These are phyloP conservation scores for Echiichthys vipera DNA, from an alignment of 2,797 vertebrate genomes.

Conservation along the genomic window DNA sequence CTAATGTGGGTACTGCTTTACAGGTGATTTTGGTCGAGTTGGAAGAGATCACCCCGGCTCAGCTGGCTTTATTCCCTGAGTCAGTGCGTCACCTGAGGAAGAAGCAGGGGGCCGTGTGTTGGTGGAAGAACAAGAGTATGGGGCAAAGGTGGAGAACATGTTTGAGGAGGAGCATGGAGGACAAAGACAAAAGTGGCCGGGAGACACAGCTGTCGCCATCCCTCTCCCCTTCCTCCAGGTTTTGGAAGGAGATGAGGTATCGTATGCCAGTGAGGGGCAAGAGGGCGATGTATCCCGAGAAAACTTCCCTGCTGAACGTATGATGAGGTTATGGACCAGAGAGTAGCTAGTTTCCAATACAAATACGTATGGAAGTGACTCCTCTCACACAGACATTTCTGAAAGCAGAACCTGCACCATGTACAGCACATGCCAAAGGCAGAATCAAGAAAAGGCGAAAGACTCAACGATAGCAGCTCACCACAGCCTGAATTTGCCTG, in stretches of 20 bases:
- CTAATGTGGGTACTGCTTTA: background rate
- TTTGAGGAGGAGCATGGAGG: slow-evolving; percentile 29
- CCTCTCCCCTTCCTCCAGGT: slow-evolving; percentile 80
- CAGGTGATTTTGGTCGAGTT: slow-evolving; percentile 92
- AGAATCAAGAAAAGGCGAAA: background rate
- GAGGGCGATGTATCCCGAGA: slow-evolving; percentile 50
- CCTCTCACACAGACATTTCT: background rate
- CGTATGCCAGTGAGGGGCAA: slow-evolving; percentile 89
- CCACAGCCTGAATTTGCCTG: background rate
- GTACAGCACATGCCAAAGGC: background rate
- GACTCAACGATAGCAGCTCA: background rate
- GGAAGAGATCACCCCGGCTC: slow-evolving; percentile 87
- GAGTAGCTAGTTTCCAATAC: background rate
- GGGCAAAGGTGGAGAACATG: slow-evolving; percentile 40
- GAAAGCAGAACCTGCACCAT: background rate
- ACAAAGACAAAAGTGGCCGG: slow-evolving; percentile 17
- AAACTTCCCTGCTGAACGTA: slow-evolving; percentile 48
- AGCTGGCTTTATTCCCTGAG: slow-evolving; percentile 86
- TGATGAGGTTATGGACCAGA: slow-evolving; percentile 14
- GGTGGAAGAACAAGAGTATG: slow-evolving; percentile 75
- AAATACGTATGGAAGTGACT: background rate
- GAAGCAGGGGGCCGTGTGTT: slow-evolving; percentile 87
- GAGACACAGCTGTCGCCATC: slow-evolving; percentile 32
- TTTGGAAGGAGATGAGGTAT: slow-evolving; percentile 94
- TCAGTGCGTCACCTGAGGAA: slow-evolving; percentile 89